Percentiles rank a stretch among this genome's conserved stretches.
These are phyloP conservation scores for Aphis craccivora DNA, from an alignment of 1,140 invertebrate genomes.

Conservation along the genomic window DNA sequence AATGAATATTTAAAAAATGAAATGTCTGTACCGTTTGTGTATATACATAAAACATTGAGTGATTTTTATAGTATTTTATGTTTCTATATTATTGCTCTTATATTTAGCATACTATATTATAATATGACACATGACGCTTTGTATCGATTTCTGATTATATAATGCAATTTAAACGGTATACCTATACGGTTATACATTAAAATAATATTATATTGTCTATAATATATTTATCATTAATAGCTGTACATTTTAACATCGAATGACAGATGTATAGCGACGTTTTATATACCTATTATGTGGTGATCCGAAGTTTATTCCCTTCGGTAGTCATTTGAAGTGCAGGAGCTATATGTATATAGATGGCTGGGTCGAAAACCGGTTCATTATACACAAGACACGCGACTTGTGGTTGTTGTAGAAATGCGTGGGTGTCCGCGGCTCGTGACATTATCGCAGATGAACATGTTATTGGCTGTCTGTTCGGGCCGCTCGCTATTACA, in stretches of 20 bases:
- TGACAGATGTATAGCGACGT: background rate
- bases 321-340: background rate
- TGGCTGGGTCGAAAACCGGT: background rate
- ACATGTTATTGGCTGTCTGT: slow-evolving; percentile 20
- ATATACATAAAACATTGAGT: background rate
- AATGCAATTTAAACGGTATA: background rate
- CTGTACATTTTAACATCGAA: background rate
- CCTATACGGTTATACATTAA: background rate
- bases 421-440: slow-evolving; percentile 42
- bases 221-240: background rate
- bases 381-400: background rate
- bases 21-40: background rate
- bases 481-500: background rate
- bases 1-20: background rate
- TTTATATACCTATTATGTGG: background rate
- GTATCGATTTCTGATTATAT: background rate
- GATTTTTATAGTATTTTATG: no score
- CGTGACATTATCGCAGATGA: slow-evolving; percentile 46
- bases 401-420: slow-evolving; percentile 5
- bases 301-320: background rate
- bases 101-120: background rate
- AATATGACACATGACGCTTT: background rate
- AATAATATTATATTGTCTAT: background rate
- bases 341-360: background rate
- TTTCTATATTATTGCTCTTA: background rate